Percentiles rank a stretch among this genome's conserved stretches.
These are phyloP conservation scores for Coelopa frigida DNA, from an alignment of 1,140 invertebrate genomes.

Conservation along the genomic window DNA sequence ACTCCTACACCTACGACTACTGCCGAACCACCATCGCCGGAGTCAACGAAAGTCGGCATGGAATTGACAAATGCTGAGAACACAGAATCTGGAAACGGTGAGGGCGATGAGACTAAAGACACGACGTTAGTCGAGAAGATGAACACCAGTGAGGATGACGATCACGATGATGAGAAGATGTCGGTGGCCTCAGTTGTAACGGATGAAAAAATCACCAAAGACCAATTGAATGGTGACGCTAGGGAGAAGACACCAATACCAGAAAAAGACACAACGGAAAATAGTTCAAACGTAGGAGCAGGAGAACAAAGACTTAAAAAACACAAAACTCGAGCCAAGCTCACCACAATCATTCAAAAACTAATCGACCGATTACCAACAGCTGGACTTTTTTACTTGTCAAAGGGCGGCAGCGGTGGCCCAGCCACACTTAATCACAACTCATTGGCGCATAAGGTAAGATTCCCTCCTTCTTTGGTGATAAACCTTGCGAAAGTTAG, in stretches of 20 bases:
- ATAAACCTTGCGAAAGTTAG: too few relatives aligned
- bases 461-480: background rate
- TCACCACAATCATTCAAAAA: constrained; percentile 40
- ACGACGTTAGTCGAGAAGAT: constrained; percentile 28
- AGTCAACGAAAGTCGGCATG: too few relatives aligned
- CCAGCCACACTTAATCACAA: constrained; percentile 15
- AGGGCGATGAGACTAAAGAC: background rate
- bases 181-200: background rate
- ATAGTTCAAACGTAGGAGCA: background rate
- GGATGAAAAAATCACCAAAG: constrained; percentile 4
- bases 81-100: background rate
- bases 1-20: background rate
- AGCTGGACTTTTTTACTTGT: too few relatives aligned
- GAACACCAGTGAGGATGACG: constrained; percentile 35
- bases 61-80: too few relatives aligned
- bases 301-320: constrained; percentile 24
- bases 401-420: too few relatives aligned
- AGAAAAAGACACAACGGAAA: constrained; percentile 7
- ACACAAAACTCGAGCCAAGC: constrained; percentile 30
- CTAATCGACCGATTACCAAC: constrained; percentile 36
- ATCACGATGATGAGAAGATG: background rate
- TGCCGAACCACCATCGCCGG: background rate
- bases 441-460: constrained; percentile 31
- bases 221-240: constrained; percentile 5
- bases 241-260: background rate